Evolutionary conservation across 2,888 invertebrate species (phyloP), one percentile per base, ranked within the genome.

Genomic region (Acrobasis consociella): DNA sequence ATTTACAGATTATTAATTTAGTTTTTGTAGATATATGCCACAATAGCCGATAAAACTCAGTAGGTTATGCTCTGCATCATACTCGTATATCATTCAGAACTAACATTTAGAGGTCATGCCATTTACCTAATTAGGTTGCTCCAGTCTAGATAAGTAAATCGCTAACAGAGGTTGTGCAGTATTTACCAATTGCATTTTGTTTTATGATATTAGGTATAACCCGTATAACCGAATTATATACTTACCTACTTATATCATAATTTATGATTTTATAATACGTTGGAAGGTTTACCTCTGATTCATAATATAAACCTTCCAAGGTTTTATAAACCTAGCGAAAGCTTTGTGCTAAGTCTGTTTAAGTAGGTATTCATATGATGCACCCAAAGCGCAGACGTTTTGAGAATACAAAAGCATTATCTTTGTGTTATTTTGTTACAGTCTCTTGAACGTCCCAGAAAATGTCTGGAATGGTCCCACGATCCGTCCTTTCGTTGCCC

Each of bases 391-490:
- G 22, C 3, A 22, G n/a, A n/a, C n/a, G n/a, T n/a, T n/a, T n/a
- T n/a, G n/a, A n/a, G n/a, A n/a, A 10, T 7, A 10, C n/a, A 15
- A 49, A 49, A n/a, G n/a, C 39, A 9, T 49, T 58, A 60, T 58
- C 58, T 15, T 55, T 39, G 8, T 51, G 2, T 38, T 3, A 15
- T 66, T 59, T 65, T 66, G 68, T 81, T 83, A 9, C 82, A 97
- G 97, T 59, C 93, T 97, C 15, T 80, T 97, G 63, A 93, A 83
- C 58, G 94, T 97, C 2, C 94, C 95, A 46, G 84, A 94, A 16
- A 94, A 93, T 69, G 95, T 95, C 17, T 94, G 94, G 82, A 93
- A 93, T 69, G 94, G 94, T 9, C 93, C 95, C 0, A 96, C 96
- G 5, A 95, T 97, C 67, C 91, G 93, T 62, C 95, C 95, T 62